Percentiles rank a stretch among this genome's conserved stretches.
These are phyloP conservation scores for Corticium candelabrum DNA, from an alignment of 37 sponge, comb jelly and placozoan species.

Conservation along the genomic window DNA sequence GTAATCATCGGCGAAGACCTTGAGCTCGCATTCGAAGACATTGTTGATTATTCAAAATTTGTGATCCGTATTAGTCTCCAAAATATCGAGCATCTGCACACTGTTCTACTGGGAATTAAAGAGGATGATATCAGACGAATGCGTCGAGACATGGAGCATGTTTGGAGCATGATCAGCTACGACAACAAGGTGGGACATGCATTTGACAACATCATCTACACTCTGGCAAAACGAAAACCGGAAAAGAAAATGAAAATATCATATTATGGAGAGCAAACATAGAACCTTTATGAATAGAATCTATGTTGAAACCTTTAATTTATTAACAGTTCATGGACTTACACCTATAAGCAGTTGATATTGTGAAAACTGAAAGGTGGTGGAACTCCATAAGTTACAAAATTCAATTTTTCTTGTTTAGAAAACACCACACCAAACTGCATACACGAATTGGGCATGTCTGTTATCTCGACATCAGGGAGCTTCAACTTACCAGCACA, in stretches of 20 bases:
- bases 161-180: slow-evolving; percentile 28
- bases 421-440: too few species aligned
- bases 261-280: too few species aligned
- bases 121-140: background rate
- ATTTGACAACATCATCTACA: background rate
- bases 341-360: too few species aligned
- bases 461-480: too few species aligned
- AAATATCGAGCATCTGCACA: slow-evolving; percentile 15
- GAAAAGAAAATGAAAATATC: background rate
- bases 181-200: background rate
- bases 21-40: slow-evolving; percentile 34
- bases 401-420: too few species aligned
- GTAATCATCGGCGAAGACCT: slow-evolving; percentile 34
- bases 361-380: too few species aligned
- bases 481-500: too few species aligned
- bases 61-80: slow-evolving; percentile 15
- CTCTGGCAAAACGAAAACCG: background rate
- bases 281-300: too few species aligned
- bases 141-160: slow-evolving; percentile 30
- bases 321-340: too few species aligned
- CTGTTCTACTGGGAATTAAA: slow-evolving; percentile 8
- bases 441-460: too few species aligned
- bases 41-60: slow-evolving; percentile 27
- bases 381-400: too few species aligned
- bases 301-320: too few species aligned